Evolutionary conservation across 2,797 vertebrate genomes (phyloP).

Genomic region (Melanotaenia pygmaea): DNA sequence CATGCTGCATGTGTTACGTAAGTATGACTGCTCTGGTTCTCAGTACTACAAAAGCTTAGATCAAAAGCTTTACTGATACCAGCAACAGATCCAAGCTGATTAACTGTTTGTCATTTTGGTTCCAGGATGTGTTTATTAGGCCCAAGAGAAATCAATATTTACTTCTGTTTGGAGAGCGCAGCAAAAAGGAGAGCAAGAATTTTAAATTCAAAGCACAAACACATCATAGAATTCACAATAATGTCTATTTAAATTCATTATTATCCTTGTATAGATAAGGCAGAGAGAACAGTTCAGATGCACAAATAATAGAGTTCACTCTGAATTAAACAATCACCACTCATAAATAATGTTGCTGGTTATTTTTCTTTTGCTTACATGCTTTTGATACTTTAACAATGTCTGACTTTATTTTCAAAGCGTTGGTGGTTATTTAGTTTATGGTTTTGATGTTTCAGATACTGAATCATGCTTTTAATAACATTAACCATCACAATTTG

Average conservation of each 20-base stretch:
- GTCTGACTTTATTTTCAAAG: not conserved
- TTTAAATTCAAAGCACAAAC: not conserved
- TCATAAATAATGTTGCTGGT: not conserved
- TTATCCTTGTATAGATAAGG: not conserved
- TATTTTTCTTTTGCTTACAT: not conserved
- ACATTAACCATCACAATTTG: not conserved
- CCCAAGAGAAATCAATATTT: not conserved
- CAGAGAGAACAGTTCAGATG: not conserved
- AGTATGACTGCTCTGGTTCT: slow-evolving; percentile 8
- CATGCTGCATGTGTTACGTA: slow-evolving; percentile 2
- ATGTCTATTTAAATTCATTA: not conserved
- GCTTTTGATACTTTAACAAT: not conserved
- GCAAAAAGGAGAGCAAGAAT: not conserved
- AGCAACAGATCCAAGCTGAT: slow-evolving; percentile 6
- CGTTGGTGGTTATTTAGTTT: too few relatives aligned
- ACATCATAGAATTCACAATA: not conserved
- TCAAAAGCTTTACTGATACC: slow-evolving; percentile 25
- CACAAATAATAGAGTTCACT: not conserved
- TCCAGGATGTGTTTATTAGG: not conserved
- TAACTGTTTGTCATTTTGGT: slow-evolving; percentile 19
- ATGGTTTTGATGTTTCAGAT: not conserved
- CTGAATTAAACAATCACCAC: not conserved
- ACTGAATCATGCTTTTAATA: not conserved
- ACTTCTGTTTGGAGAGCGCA: not conserved
- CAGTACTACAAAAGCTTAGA: slow-evolving; percentile 6